Base-by-base conservation (phyloP, 2,888 invertebrate species). In the Aleiodes leptofemur region DNA sequence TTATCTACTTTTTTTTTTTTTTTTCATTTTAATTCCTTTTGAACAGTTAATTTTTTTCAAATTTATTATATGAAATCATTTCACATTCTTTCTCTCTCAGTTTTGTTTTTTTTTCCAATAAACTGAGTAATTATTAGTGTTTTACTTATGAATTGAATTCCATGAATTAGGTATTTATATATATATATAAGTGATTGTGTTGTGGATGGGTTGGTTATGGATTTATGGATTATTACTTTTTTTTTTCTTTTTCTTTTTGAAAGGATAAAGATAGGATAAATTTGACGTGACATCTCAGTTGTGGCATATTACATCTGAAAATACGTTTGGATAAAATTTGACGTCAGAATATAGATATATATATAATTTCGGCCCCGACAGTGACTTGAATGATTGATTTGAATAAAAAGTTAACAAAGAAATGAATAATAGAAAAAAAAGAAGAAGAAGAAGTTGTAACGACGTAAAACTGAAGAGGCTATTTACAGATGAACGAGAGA, bases 401-500 rank as follows among this genome's bases (percentile, higher is more conserved):
- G 0, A 23, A 23, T 23, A 23, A 48, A 14, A 64, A 43, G 43
- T 43, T 0, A 43, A 43, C 43, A 9, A 43, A 43, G 43, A 43
- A 8, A 9, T 43, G 8, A 8, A 34, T 34, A 34, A 34, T 23
- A 23, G 3, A 34, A 34, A 34, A 43, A 43, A 0, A 43, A 43
- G 43, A 9, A 43, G 23, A 43, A 5, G 43, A 43, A 43, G 43
- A 43, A 43, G 11, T 43, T 43, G 34, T 34, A 34, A 6, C 43
- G 43, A 43, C 43, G 43, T 43, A 43, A 43, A 43, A 43, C 43
- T 43, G 43, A 73, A 73, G 8, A 76, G 13, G 61, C 38, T 69
- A 74, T 69, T 61, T 66, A 64, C 50, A 66, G 14, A 68, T 59
- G 51, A 61, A 51, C 53, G 69, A 70, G 51, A 74, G 51, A 74